Percentiles rank a stretch among this genome's conserved stretches.
phyloP scores from a whole-genome alignment of 2,888 invertebrate genomes.

The Drosophila helvetica region DNA sequence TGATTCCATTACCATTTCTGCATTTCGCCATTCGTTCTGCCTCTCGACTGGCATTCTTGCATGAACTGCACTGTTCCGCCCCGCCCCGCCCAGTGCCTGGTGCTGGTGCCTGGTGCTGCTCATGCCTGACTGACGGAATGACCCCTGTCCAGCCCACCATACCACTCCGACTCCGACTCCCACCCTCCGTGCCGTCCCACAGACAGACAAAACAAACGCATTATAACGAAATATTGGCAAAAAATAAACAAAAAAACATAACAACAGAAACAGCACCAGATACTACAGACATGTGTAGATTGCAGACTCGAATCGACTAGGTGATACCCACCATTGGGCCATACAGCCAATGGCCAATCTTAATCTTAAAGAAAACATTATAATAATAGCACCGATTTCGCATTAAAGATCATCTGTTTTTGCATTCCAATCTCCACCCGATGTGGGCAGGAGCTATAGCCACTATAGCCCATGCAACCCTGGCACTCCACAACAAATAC shows the following conservation, averaged over 20 bases:
- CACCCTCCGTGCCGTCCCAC: conserved; percentile 6
- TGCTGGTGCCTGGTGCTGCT: conserved; percentile 12
- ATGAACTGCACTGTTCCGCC: conserved; percentile 38
- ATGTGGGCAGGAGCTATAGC: too few relatives aligned
- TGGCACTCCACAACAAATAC: too few relatives aligned
- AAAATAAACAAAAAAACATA: conserved; percentile 5
- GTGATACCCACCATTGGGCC: too few relatives aligned
- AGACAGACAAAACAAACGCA: conserved; percentile 53
- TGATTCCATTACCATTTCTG: conserved; percentile 62
- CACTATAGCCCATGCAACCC: too few relatives aligned
- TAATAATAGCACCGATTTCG: too few relatives aligned
- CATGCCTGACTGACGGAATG: conserved; percentile 29
- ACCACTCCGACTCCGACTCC: background rate
- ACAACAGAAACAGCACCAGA: background rate
- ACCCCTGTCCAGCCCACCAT: conserved; percentile 18
- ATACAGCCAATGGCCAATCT: too few relatives aligned
- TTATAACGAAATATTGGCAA: conserved; percentile 51
- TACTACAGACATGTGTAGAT: too few relatives aligned
- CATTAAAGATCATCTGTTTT: too few relatives aligned
- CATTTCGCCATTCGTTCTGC: conserved; percentile 37
- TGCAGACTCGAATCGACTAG: too few relatives aligned
- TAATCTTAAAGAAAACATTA: too few relatives aligned
- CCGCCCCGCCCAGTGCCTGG: background rate
- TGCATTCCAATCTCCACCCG: too few relatives aligned
- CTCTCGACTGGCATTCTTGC: conserved; percentile 48